Base-by-base conservation (phyloP, 2,888 invertebrate genomes). In the Plusia festucae region DNA sequence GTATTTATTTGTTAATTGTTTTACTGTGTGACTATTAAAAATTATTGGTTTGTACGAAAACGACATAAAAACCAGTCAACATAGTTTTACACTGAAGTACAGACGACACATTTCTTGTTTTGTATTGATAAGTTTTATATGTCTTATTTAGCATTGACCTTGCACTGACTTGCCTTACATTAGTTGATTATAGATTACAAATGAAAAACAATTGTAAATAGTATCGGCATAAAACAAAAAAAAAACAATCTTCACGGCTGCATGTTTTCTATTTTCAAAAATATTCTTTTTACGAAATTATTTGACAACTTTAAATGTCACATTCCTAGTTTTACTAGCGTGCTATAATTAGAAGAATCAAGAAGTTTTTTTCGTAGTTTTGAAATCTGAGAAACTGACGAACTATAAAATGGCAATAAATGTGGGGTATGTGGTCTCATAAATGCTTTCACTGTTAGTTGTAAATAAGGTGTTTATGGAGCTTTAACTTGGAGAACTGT, bases 291-390 rank as follows among this genome's bases (percentile, higher is more conserved):
- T 40, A 40, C n/a, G n/a, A 16, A 18, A 74, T 73, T 34, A 53
- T 73, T 70, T 59, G 22, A 72, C 56, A 60, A 55, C 58, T 20
- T 44, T 69, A 65, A 69, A 65, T 61, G 59, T 62, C 46, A 57
- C 66, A 15, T 49, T 62, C 73, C 24, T 40, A 27, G 18, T 62
- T 73, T 73, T 66, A 75, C 52, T 5, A 20, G 32, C 22, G n/a
- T 54, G 74, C 73, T 70, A 70, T 62, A 66, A 62, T 74, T 70
- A 74, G 53, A 18, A 57, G 55, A n/a, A 57, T 32, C 22, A 46
- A 22, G 15, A 52, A 70, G 57, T 20, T 40, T 52, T 69, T 51
- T 56, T 22, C 24, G 20, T 52, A 8, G 11, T 46, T 18, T 57
- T 11, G 30, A 46, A 49, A 30, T 30, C 20, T 57, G 9, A 22